Percentiles rank a stretch among this genome's conserved stretches.
These are phyloP conservation scores for Rhinoptilus africanus DNA, from an alignment of 2,113 vertebrate species.

Conservation along the genomic window DNA sequence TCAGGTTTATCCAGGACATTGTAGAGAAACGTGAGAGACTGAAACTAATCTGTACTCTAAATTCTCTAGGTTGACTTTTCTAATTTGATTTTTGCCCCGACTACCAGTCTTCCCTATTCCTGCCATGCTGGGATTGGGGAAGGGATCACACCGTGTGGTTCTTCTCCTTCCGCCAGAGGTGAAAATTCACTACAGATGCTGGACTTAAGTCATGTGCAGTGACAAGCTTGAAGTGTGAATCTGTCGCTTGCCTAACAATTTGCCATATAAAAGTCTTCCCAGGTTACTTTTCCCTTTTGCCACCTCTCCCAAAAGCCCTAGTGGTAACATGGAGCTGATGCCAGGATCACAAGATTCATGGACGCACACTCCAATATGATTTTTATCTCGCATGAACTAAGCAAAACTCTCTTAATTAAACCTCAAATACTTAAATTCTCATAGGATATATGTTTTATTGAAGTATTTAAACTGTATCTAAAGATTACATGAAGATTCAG, in stretches of 20 bases:
- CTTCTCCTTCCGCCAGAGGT: not conserved
- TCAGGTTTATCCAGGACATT: not conserved
- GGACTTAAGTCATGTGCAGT: not conserved
- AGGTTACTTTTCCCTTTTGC: not conserved
- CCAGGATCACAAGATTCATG: not conserved
- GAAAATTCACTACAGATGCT: constrained; percentile 14
- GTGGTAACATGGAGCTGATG: not conserved
- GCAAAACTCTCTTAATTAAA: not conserved
- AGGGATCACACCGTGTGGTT: not conserved
- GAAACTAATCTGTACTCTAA: not conserved
- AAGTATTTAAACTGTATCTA: not conserved
- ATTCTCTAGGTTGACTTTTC: not conserved
- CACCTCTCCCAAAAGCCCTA: not conserved
- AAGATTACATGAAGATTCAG: not conserved
- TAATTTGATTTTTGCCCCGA: not conserved
- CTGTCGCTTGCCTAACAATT: not conserved
- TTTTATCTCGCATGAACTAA: not conserved
- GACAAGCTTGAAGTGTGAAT: not conserved
- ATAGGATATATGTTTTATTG: not conserved
- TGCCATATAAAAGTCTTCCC: not conserved
- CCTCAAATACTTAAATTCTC: not conserved
- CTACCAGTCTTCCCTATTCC: not conserved
- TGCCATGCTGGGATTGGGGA: not conserved
- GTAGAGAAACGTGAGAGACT: not conserved
- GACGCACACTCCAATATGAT: rapidly evolving